Base-by-base conservation (phyloP, 1,140 invertebrate species). In the Liolophura sinensis region DNA sequence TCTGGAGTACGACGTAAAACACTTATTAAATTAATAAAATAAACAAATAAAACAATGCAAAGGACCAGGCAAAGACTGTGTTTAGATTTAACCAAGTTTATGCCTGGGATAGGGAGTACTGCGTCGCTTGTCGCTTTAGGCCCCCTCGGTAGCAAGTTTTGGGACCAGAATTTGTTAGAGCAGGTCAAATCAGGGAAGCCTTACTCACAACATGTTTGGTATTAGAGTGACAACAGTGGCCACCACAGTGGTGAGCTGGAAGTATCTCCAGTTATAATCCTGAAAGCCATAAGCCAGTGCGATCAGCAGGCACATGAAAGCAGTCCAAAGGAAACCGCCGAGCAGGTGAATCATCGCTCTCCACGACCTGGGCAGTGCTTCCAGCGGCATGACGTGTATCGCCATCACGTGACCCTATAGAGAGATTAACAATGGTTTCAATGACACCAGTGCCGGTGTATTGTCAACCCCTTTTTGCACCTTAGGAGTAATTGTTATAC, bases 261-360 rank as follows among this genome's bases (percentile, higher is more conserved):
- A n/a, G 55, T 73, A 66, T 62, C 69, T 40, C 72, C 72, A 73
- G 7, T 47, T 51, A 31, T 55, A 48, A 25, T 69, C 40, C 52
- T 48, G 47, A 57, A 73, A 60, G 24, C 67, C 25, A 61, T 68
- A 70, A 0, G 60, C 67, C n/a, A 73, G n/a, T 0, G 46, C 47
- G 18, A 65, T 48, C 22, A 73, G 40, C 7, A 59, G 20, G 27
- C 64, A 25, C 0, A 68, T 24, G 61, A 40, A 60, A 1, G 22
- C 15, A 1, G 67, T 54, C 72, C 72, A 73, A 4, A 24, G 24
- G 7, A 66, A 15, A 12, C 60, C 61, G 6, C 60, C 69, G 15
- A 65, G 7, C 9, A 62, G 16, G 18, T 64, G 58, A 0, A 64
- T 61, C 24, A 65, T 12, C 15, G 51, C 54, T 50, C 72, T 50